Evolutionary conservation across 2,888 invertebrate species (phyloP).

Genomic region (Drosophila mercatorum): DNA sequence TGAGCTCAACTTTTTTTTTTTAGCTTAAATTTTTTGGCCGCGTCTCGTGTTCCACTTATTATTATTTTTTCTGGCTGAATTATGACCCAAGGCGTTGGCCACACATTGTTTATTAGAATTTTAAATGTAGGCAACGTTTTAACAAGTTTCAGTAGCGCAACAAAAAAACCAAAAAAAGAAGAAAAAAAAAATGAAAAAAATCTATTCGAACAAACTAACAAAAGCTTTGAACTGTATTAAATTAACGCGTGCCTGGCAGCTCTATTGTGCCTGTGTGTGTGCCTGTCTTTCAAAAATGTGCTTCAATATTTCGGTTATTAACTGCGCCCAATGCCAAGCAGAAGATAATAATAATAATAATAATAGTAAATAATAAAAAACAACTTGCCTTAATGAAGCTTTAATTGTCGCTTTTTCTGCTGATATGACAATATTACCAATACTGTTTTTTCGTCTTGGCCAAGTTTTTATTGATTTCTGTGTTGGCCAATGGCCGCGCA

Average conservation of each 20-base stretch:
- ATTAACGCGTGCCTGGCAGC: conserved; percentile 54
- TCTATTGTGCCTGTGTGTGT: conserved; percentile 33
- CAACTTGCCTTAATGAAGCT: conserved; percentile 57
- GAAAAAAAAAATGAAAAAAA: not conserved
- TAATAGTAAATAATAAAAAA: not conserved
- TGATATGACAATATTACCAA: conserved; percentile 24
- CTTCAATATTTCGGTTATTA: conserved; percentile 50
- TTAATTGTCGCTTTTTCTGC: conserved; percentile 54
- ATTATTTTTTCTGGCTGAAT: conserved; percentile 9
- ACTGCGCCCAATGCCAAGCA: conserved; percentile 41
- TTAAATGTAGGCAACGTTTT: conserved; percentile 61
- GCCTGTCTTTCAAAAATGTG: conserved; percentile 38
- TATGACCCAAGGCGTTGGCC: conserved; percentile 57
- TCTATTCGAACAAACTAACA: conserved; percentile 18
- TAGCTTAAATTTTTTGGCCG: conserved; percentile 3
- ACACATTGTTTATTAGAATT: conserved; percentile 64
- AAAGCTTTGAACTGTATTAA: conserved; percentile 29
- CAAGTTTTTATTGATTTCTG: conserved; percentile 28
- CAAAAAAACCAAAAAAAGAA: conserved; percentile 5
- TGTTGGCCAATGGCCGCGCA: conserved; percentile 45
- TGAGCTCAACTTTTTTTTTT: conserved; percentile 5
- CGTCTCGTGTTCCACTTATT: conserved; percentile 13
- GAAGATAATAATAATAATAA: not conserved
- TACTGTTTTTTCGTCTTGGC: not conserved
- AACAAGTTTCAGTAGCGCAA: conserved; percentile 70